Evolutionary conservation across 2,888 invertebrate genomes (phyloP), one percentile per base, ranked within the genome.

Genomic region (Epirrita christyi): DNA sequence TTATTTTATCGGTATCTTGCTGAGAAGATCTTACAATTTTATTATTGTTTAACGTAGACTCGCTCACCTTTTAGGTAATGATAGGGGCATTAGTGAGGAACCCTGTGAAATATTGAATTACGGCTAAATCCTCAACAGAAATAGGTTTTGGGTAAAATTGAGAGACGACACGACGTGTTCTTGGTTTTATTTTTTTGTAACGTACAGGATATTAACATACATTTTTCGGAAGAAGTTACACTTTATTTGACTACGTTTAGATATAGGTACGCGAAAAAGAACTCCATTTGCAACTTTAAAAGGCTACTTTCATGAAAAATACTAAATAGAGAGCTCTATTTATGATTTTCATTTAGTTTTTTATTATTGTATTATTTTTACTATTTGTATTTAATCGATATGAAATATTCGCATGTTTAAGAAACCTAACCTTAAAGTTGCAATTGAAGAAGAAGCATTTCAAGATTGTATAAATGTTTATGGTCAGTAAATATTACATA

Each of bases 151-250:
- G 67, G 68, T 71, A 63, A 75, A 77, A 79, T 78, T 70, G 74
- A 77, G 63, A 73, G 63, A 55, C 73, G 65, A 66, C 63, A 64
- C 64, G 73, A 81, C 78, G 77, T 80, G 76, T 81, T 75, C 73
- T 81, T 76, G 70, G 70, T 83, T 86, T 85, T 80, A 80, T 84
- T 75, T 81, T 85, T 86, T 83, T 78, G 84, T 87, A 89, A 88
- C 86, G 78, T 83, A 80, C 76, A 76, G 80, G 80, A 76, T 83
- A 76, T 80, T 75, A 83, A 83, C 81, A 78, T 85, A 85, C 80
- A 83, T 76, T 78, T 72, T 81, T 83, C 67, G 78, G 80, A 81
- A 81, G 79, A 81, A 81, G 78, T 80, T 77, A 79, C 63, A 75
- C 67, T 70, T 75, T 73, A 73, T 61, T 60, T 66, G 62, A 72